phyloP scores from a whole-genome alignment of 2,888 invertebrate genomes.

The Leptinotarsa juncta region DNA sequence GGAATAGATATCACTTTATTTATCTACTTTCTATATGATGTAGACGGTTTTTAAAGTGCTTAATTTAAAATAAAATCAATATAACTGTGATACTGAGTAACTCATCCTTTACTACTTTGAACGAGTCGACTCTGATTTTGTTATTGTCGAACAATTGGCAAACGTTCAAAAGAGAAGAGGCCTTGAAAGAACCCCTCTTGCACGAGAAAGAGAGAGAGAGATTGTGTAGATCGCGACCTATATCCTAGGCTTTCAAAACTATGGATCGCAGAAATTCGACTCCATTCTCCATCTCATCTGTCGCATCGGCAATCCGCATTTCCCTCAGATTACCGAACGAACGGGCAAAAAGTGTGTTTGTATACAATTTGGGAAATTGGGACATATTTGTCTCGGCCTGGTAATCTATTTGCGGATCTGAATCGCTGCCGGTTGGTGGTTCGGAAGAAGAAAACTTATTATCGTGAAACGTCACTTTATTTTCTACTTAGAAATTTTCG shows the following conservation, averaged over 20 bases:
- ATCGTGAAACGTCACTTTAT: not conserved
- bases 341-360: conserved; percentile 35
- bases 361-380: conserved; percentile 39
- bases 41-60: too few relatives aligned
- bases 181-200: conserved; percentile 23
- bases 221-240: conserved; percentile 34
- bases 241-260: conserved; percentile 40
- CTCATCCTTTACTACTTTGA: not conserved
- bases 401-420: conserved; percentile 24
- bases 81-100: too few relatives aligned
- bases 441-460: not conserved
- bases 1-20: not conserved
- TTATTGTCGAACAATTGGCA: conserved; percentile 38
- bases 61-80: too few relatives aligned
- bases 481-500: not conserved
- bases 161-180: conserved; percentile 35
- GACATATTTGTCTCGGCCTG: conserved; percentile 15
- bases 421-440: not conserved
- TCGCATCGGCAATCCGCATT: not conserved
- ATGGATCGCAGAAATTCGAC: conserved; percentile 40
- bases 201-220: not conserved
- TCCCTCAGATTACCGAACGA: conserved; percentile 9
- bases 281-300: conserved; percentile 26
- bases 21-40: too few relatives aligned
- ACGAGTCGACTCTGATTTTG: conserved; percentile 14